Percentiles rank a stretch among this genome's conserved stretches.
Evolutionary conservation across 2,888 invertebrate species (phyloP).

Genomic region (Bedellia somnulentella): DNA sequence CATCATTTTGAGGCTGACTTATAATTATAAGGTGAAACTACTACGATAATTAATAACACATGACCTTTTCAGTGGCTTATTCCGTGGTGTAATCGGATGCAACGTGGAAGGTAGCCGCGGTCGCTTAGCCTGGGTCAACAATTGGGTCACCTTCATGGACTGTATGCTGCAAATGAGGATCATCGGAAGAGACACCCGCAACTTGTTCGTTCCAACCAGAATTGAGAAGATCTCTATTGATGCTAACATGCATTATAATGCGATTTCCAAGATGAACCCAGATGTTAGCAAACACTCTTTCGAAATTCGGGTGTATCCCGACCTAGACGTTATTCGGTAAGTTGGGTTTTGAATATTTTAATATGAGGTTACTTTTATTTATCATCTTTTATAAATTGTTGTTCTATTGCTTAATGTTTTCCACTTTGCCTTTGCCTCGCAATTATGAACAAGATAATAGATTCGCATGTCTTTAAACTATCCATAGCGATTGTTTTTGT

Average conservation of each 20-base stretch:
- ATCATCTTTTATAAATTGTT: too few relatives aligned
- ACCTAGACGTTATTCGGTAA: conserved; percentile 52
- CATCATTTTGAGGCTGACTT: too few relatives aligned
- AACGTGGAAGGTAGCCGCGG: conserved; percentile 54
- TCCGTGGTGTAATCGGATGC: conserved; percentile 61
- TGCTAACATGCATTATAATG: conserved; percentile 60
- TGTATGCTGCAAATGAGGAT: conserved; percentile 84
- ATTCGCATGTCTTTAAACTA: too few relatives aligned
- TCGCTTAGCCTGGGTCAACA: conserved; percentile 69
- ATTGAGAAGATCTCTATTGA: conserved; percentile 72
- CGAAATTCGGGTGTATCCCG: conserved; percentile 46
- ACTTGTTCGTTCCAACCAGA: conserved; percentile 74
- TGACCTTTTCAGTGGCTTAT: conserved; percentile 48
- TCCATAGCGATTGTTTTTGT: too few relatives aligned
- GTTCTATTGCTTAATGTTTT: too few relatives aligned
- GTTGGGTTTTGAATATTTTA: not conserved
- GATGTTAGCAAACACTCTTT: conserved; percentile 41
- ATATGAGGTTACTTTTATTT: too few relatives aligned
- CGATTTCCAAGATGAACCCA: conserved; percentile 47
- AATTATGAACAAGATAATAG: too few relatives aligned
- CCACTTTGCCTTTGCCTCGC: too few relatives aligned
- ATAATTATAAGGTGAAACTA: too few relatives aligned
- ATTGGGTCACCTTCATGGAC: conserved; percentile 89
- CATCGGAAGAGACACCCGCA: conserved; percentile 67
- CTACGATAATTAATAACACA: too few relatives aligned